Base-by-base conservation (phyloP, 2,797 vertebrate genomes). In the Acomys russatus region DNA sequence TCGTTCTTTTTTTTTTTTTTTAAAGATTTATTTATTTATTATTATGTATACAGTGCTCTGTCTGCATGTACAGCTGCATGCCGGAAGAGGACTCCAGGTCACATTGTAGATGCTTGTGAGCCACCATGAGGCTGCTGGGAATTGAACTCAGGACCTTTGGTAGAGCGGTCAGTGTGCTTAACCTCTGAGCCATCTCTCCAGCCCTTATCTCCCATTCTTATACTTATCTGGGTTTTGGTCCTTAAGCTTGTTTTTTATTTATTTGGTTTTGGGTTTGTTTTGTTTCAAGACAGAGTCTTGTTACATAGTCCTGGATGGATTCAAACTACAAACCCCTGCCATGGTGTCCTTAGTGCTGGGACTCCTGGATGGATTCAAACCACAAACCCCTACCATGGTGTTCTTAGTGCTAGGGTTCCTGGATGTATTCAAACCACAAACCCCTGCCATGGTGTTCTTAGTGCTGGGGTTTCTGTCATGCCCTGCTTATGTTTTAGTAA, bases 401-500 rank as follows among this genome's bases (percentile, higher is more conserved):
- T 38, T 44, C 76, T n/a, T 20, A 23, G 73, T 89, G 35, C 35
- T 74, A 38, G 61, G 61, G 33, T 35, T 87, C 28, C 49, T 79
- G 76, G 77, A 17, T 56, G 61, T n/a, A n/a, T 49, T 68, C 22
- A 25, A 20, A 80, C 49, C 4, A 10, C 6, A 68, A 68, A 28
- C 1, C 10, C 14, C 33, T 78, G 44, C 63, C 23, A 35, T 4
- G 33, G n/a, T n/a, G 14, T 59, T 49, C 77, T 35, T 23, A 25
- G 74, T 78, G 38, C 38, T 64, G 63, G 63, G 63, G n/a, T 38
- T 88, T 38, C 51, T 80, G 77, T 25, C 25, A 56, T 38, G 63
- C 51, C 35, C 78, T 59, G 20, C 18, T 82, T 63, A 86, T 66
- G 33, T 54, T 96, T 91, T 90, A 77, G 95, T 96, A 80, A 92